Conservation (phyloP, 1,140 invertebrate species). For the Hypsibius dujardini region DNA sequence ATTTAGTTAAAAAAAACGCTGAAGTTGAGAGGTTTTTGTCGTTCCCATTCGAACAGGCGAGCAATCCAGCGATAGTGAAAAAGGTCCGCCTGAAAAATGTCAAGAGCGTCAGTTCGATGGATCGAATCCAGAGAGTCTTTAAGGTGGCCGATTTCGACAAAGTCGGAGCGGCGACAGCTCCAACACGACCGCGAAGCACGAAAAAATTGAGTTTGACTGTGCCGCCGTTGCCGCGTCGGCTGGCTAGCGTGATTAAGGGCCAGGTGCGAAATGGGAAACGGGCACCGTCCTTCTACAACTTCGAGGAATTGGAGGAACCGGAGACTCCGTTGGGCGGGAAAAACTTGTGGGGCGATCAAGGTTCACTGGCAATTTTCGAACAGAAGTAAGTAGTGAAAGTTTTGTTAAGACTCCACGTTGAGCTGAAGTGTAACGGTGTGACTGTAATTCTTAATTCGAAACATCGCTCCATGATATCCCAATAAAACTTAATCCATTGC, state of each 20-base stretch:
- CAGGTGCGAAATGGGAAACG: neutral
- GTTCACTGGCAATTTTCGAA: neutral
- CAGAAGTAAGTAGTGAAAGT: neutral
- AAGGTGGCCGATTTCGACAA: neutral
- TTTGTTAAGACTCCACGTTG: too few species aligned
- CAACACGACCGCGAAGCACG: too few species aligned
- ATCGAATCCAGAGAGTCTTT: conserved; percentile 11
- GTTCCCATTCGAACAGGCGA: too few species aligned
- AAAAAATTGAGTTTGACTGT: neutral
- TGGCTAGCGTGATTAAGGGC: conserved; percentile 3
- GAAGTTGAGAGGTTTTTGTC: too few species aligned
- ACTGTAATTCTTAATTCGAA: too few species aligned
- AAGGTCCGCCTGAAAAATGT: neutral
- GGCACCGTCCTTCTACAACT: neutral
- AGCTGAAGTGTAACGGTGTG: too few species aligned
- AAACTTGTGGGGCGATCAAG: conserved; percentile 9
- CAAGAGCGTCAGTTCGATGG: neutral
- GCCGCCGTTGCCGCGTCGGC: neutral
- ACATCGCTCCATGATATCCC: too few species aligned
- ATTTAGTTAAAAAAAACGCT: too few species aligned
- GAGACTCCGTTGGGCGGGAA: neutral
- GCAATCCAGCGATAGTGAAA: neutral
- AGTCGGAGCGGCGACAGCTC: neutral
- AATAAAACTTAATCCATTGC: too few species aligned
- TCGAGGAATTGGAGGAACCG: neutral